Conservation (phyloP, 2,113 vertebrate genomes). For the Pelmatolapia mariae region DNA sequence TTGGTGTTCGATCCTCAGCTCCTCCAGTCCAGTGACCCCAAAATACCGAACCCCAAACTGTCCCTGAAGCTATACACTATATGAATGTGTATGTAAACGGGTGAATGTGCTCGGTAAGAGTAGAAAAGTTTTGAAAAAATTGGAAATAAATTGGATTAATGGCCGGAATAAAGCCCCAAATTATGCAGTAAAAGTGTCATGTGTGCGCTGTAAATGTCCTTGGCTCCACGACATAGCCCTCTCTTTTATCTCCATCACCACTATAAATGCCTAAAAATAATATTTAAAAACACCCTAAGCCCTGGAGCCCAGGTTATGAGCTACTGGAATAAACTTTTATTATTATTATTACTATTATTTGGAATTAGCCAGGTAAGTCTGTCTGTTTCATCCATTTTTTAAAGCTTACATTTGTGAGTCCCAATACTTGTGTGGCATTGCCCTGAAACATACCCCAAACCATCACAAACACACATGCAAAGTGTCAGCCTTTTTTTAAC, state of each 20-base stretch:
- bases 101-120: rapidly evolving
- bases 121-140: background rate
- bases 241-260: background rate
- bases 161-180: background rate
- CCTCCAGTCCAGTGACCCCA: background rate
- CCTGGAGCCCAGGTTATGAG: background rate
- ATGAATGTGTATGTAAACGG: background rate
- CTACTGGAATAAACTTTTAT: background rate
- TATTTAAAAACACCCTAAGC: background rate
- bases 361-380: background rate
- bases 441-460: background rate
- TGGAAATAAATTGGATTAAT: background rate
- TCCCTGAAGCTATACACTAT: background rate
- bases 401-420: background rate
- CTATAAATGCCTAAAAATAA: background rate
- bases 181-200: background rate
- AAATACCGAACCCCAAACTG: background rate
- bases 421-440: conserved; percentile 17
- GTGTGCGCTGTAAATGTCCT: background rate
- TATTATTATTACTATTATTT: background rate
- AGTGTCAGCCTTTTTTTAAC: conserved; percentile 44
- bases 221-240: background rate
- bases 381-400: background rate
- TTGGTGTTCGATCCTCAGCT: background rate
- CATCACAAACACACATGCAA: conserved; percentile 23